Evolutionary conservation across 2,888 invertebrate genomes (phyloP), one percentile per base, ranked within the genome.

Genomic region (Dryocosmus kuriphilus): DNA sequence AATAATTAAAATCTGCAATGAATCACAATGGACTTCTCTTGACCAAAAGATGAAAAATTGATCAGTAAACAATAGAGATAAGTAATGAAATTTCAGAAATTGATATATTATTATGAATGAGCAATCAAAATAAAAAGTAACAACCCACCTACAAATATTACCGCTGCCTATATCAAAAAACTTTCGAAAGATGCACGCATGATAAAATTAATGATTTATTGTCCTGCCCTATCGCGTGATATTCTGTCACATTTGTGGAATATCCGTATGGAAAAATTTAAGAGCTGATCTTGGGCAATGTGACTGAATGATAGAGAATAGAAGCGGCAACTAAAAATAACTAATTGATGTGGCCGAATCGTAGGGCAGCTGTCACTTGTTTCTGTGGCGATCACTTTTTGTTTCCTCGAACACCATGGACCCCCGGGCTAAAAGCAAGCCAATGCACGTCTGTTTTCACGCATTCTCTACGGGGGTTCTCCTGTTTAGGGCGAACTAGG

Each of bases 361-460:
- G 82, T 82, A 79, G 75, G 83, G 83, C 88, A 89, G 89, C 88
- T 89, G 90, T 90, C 90, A 88, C 88, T 88, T 86, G 88, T 89
- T 88, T 88, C 86, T 86, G 86, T 82, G 84, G 81, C 82, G 82
- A 75, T 79, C 82, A 85, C 87, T 89, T 86, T 88, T 87, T 86
- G 86, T 86, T 85, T 86, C 81, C 82, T 61, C 24, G 32, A 46
- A 60, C 60, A 57, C 55, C 62, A 51, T 61, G 27, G 46, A 63
- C 63, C 75, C 75, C 75, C 63, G n/a, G 19, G 30, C 19, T 55
- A 57, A 38, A 67, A 46, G 61, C 38, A 74, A 63, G 71, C 76
- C 30, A 79, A 71, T 77, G 81, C 77, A 82, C 60, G 86, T 24
- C 27, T 86, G 88, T 89, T 90, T 89, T 89, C 89, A 88, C 89